Evolutionary conservation across 2,888 invertebrate species (phyloP), one percentile per base, ranked within the genome.

Genomic region (Campoplex capitator): DNA sequence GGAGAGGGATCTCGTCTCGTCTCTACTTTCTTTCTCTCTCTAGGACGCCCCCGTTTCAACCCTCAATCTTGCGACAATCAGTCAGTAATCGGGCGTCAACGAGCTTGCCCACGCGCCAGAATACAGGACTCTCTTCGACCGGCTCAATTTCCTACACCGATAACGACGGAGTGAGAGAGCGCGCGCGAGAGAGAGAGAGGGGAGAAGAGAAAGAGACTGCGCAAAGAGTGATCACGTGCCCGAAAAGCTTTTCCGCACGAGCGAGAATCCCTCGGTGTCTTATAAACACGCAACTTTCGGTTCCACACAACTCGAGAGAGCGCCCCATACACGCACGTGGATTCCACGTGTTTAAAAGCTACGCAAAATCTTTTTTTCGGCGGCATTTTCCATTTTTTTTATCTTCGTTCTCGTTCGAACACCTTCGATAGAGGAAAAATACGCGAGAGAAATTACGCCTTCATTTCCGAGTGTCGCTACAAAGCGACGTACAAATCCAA

Each of bases 1-100:
- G 84, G 88, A 83, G 87, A 83, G 84, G 88, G 88, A 83, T 84
- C 80, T 76, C 62, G 67, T 77, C 85, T 82, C 78, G 62, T 62
- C 62, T 62, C 62, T 13, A 4, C 83, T 58, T 78, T 84, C 85
- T 32, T 68, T 65, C 78, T 54, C 67, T 74, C 74, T 73, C 84
- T 73, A 85, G 88, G 86, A 88, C 88, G 86, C 83, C 86, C 90
- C 86, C 90, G 83, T 83, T 83, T 83, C 83, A 83, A 91, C 91
- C 92, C 92, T 91, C 92, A 92, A 92, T 92, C 92, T 92, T 90
- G 91, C 91, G 91, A 91, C 92, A 92, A 92, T 92, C 92, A 92
- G 92, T 92, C 92, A 91, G 92, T 91, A 91, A 92, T 91, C 92
- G 92, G 92, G 91, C 92, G 92, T 91, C 91, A 91, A 92, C 91